Conservation (phyloP, 1,140 invertebrate species). For the Drosophila pallidifrons region DNA sequence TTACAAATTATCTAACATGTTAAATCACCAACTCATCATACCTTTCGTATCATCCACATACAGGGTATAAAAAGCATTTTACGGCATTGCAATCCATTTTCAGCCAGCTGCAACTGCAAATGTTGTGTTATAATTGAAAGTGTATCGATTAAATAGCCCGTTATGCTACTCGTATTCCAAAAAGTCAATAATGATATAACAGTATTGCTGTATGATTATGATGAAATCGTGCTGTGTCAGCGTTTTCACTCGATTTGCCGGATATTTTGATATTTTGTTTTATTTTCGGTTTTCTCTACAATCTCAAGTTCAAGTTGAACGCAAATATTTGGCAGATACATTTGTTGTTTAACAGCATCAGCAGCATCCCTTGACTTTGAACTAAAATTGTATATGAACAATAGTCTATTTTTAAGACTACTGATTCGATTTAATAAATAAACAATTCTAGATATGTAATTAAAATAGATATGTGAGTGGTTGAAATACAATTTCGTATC, state of each 20-base stretch:
- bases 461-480: neutral
- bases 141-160: conserved; percentile 8
- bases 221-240: neutral
- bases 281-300: neutral
- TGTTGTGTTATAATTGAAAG: conserved; percentile 32
- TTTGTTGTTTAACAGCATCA: neutral
- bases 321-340: neutral
- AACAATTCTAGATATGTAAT: neutral
- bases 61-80: conserved; percentile 2
- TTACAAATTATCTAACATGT: no score
- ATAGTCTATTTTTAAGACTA: neutral
- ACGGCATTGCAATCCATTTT: neutral
- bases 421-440: neutral
- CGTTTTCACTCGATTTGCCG: no score
- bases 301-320: no score
- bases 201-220: neutral
- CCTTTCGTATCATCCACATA: no score
- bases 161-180: neutral
- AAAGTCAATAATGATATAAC: neutral
- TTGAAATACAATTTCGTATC: no score
- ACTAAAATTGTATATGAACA: neutral
- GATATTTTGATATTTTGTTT: neutral
- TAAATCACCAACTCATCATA: no score
- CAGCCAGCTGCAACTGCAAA: conserved; percentile 20
- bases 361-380: neutral